Evolutionary conservation across 2,797 vertebrate species (phyloP).

Genomic region (Clarias laeviceps): DNA sequence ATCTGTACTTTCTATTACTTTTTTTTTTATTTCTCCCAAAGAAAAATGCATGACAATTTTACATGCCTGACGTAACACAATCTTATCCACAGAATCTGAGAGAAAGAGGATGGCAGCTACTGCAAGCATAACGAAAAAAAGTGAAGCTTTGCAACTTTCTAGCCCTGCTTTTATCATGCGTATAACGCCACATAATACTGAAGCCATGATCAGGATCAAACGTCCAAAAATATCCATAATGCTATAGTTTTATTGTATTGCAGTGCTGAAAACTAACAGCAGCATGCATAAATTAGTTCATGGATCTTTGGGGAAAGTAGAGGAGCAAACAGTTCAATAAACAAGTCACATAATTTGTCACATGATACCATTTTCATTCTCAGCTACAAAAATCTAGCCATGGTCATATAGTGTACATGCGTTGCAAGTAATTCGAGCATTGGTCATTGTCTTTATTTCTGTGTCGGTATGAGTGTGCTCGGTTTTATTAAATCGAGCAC

Average conservation of each 20-base stretch:
- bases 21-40: neutral
- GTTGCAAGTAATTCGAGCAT: neutral
- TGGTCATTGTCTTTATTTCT: neutral
- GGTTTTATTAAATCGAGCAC: conserved; percentile 7
- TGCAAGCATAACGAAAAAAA: neutral
- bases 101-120: neutral
- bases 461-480: neutral
- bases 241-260: neutral
- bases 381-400: neutral
- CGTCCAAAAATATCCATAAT: neutral
- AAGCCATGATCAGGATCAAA: neutral
- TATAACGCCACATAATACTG: neutral
- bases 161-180: neutral
- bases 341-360: neutral
- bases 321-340: neutral
- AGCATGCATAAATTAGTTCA: neutral
- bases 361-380: neutral
- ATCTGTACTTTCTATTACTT: neutral
- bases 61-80: neutral
- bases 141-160: neutral
- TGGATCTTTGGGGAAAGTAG: neutral
- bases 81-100: neutral
- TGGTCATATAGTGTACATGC: neutral
- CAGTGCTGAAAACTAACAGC: neutral
- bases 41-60: neutral